phyloP scores from a whole-genome alignment of 2,113 vertebrate species.

The Phalacrocorax brasilianus region DNA sequence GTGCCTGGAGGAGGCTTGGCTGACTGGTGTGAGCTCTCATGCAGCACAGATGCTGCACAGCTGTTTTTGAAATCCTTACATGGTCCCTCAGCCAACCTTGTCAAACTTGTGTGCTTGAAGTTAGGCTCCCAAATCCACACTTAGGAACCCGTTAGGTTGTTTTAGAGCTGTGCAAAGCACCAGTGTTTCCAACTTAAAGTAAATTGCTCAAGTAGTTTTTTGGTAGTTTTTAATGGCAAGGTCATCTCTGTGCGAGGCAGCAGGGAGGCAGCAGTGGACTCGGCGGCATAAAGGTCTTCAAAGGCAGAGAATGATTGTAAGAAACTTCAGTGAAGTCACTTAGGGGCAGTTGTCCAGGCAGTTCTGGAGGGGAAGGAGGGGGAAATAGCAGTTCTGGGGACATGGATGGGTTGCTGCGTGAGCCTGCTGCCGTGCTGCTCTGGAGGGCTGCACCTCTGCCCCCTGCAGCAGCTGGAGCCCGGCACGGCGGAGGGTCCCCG shows the following conservation, averaged over 20 bases:
- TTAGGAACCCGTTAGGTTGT: not conserved
- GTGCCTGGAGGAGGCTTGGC: not conserved
- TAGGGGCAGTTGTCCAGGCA: not conserved
- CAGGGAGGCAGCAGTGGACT: not conserved
- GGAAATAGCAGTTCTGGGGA: not conserved
- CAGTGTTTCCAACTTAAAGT: not conserved
- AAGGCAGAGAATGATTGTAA: not conserved
- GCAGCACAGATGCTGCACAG: not conserved
- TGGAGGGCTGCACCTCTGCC: not conserved
- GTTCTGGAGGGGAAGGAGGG: not conserved
- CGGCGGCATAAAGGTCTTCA: not conserved
- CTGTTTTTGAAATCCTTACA: not conserved
- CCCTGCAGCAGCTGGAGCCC: not conserved
- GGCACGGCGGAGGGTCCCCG: fast-evolving
- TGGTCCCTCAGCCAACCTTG: not conserved
- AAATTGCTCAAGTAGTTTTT: not conserved
- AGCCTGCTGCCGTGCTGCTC: fast-evolving
- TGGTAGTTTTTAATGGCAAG: fast-evolving
- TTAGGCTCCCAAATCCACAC: not conserved
- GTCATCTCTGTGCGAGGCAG: not conserved
- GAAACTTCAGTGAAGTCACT: not conserved
- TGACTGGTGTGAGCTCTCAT: not conserved
- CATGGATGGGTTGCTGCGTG: not conserved
- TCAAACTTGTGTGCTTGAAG: not conserved
- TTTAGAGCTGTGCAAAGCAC: not conserved